A percentile compares a stretch with the other conserved stretches of the same genome.
These are phyloP conservation scores for Panulirus ornatus DNA, from an alignment of 1,140 invertebrate species.

Conservation along the genomic window DNA sequence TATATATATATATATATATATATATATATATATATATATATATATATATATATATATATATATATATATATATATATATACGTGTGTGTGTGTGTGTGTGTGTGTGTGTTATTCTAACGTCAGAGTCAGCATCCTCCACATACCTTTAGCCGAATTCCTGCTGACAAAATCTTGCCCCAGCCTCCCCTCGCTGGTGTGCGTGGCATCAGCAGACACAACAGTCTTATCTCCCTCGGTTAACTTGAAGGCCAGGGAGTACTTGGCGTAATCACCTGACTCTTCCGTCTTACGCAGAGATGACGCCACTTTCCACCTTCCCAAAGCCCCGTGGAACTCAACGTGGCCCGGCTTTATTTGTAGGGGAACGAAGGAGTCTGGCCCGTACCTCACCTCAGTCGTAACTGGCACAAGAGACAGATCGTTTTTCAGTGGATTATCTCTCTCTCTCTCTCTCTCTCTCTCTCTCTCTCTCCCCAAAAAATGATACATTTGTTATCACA, in stretches of 20 bases:
- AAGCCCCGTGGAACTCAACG: neutral
- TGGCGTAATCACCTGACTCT: neutral
- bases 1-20: neutral
- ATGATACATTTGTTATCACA: too few relatives aligned
- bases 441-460: too few relatives aligned
- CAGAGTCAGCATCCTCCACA: neutral
- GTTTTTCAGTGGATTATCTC: too few relatives aligned
- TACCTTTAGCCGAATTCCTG: neutral
- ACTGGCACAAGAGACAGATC: neutral
- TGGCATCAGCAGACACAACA: neutral
- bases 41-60: neutral
- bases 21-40: conserved; percentile 14
- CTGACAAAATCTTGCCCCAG: neutral
- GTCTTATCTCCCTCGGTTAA: conserved; percentile 4
- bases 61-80: conserved; percentile 14
- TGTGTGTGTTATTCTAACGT: neutral
- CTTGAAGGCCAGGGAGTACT: conserved; percentile 17
- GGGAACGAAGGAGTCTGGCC: neutral
- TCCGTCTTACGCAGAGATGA: neutral
- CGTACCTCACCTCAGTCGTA: neutral
- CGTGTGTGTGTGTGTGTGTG: neutral
- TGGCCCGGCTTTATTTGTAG: neutral
- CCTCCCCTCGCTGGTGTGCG: conserved; percentile 12
- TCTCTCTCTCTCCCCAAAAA: too few relatives aligned
- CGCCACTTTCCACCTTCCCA: neutral